phyloP scores from a whole-genome alignment of 2,888 invertebrate genomes.

The Drosophila flavopinicola region DNA sequence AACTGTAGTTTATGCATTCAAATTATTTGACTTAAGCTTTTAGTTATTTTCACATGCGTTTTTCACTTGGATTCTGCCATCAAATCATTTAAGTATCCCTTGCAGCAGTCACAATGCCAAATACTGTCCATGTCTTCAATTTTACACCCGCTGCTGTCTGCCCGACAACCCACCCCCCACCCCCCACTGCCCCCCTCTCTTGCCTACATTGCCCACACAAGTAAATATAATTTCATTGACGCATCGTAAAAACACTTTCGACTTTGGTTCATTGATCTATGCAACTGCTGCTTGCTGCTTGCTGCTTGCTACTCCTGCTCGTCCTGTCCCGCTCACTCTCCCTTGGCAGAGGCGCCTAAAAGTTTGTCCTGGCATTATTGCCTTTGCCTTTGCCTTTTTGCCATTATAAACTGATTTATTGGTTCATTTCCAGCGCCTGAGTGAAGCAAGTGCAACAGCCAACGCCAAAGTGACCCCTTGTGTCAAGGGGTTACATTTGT shows the following conservation, averaged over 20 bases:
- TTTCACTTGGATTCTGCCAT: slow-evolving; percentile 10
- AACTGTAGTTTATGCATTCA: neutral
- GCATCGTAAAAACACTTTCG: slow-evolving; percentile 46
- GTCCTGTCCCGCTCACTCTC: neutral
- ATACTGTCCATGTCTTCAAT: slow-evolving; percentile 11
- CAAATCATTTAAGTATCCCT: slow-evolving; percentile 29
- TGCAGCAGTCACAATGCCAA: slow-evolving; percentile 21
- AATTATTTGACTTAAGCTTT: too few species aligned
- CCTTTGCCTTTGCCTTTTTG: slow-evolving; percentile 53
- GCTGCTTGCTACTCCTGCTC: slow-evolving; percentile 3
- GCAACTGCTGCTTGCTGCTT: slow-evolving; percentile 32
- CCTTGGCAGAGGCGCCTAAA: slow-evolving; percentile 54
- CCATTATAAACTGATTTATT: slow-evolving; percentile 79
- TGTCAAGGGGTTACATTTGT: slow-evolving; percentile 37
- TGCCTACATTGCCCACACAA: slow-evolving; percentile 39
- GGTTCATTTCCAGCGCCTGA: slow-evolving; percentile 75
- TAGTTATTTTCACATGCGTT: neutral
- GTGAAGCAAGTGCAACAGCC: slow-evolving; percentile 59
- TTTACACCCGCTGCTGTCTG: neutral
- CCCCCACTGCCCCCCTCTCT: too few species aligned
- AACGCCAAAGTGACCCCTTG: slow-evolving; percentile 36
- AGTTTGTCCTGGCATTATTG: slow-evolving; percentile 63
- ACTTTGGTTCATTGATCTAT: slow-evolving; percentile 52
- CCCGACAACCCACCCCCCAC: too few species aligned
- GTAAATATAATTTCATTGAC: slow-evolving; percentile 58